Conservation (phyloP, 2,888 invertebrate species). For the Nomada lathburiana region DNA sequence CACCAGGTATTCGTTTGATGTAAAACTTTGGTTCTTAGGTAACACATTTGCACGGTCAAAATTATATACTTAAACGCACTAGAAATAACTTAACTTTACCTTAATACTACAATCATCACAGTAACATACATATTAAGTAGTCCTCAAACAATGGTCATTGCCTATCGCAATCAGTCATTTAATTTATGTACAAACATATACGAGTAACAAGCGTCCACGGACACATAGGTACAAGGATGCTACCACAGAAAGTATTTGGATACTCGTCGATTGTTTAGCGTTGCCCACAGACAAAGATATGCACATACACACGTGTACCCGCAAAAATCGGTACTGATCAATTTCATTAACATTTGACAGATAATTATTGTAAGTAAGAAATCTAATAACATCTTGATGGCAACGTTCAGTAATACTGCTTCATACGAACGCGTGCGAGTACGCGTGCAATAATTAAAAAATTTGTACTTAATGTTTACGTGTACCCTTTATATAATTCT, state of each 20-base stretch:
- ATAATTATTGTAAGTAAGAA: too few relatives aligned
- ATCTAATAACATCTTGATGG: background rate
- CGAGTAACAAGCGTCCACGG: too few relatives aligned
- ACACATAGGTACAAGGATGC: too few relatives aligned
- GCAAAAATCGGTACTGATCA: too few relatives aligned
- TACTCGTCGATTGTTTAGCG: too few relatives aligned
- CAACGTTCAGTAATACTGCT: background rate
- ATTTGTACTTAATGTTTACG: constrained; percentile 17
- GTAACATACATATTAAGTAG: background rate
- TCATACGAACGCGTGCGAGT: background rate
- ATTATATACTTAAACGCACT: too few relatives aligned
- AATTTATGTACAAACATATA: too few relatives aligned
- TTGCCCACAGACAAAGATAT: too few relatives aligned
- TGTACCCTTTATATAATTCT: background rate
- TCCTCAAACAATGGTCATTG: background rate
- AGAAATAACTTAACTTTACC: background rate
- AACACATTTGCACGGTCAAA: background rate
- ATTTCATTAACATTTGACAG: too few relatives aligned
- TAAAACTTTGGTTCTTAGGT: background rate
- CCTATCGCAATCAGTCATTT: too few relatives aligned
- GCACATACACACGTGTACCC: too few relatives aligned
- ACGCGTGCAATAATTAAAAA: background rate
- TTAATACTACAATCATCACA: background rate
- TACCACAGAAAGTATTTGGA: too few relatives aligned
- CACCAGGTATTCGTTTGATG: background rate